phyloP scores from a whole-genome alignment of 2,888 invertebrate species.

The Orchesellides sinensis region DNA sequence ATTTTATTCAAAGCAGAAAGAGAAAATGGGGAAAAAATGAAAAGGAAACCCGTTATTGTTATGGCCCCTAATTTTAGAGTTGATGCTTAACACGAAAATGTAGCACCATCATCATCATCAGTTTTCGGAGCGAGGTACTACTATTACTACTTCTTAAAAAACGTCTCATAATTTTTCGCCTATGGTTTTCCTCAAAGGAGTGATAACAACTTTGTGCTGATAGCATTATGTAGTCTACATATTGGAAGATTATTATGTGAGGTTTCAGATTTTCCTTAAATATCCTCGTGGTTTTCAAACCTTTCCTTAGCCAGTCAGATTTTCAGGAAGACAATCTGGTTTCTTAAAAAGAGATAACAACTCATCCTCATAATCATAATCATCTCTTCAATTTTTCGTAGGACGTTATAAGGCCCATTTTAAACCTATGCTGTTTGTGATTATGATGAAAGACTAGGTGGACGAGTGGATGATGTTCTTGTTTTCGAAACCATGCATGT shows the following conservation, averaged over 20 bases:
- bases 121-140: neutral
- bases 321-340: neutral
- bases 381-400: neutral
- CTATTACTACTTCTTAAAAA: neutral
- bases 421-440: neutral
- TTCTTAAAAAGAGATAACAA: neutral
- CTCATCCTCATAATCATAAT: conserved; percentile 8
- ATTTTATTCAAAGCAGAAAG: conserved; percentile 20
- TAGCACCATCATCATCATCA: conserved; percentile 21
- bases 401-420: neutral
- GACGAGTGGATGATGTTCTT: neutral
- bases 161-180: conserved; percentile 13
- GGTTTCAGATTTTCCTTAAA: neutral
- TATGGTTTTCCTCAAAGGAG: conserved; percentile 17
- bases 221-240: neutral
- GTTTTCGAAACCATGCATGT: conserved; percentile 7
- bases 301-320: neutral
- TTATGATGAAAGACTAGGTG: neutral
- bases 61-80: conserved; percentile 64
- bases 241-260: conserved; percentile 4
- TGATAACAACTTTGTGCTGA: neutral
- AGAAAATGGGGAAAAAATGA: conserved; percentile 39
- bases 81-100: conserved; percentile 57
- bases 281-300: neutral
- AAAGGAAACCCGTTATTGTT: conserved; percentile 67